phyloP scores from a whole-genome alignment of 2,797 vertebrate species.

The Scarus forsteni region DNA sequence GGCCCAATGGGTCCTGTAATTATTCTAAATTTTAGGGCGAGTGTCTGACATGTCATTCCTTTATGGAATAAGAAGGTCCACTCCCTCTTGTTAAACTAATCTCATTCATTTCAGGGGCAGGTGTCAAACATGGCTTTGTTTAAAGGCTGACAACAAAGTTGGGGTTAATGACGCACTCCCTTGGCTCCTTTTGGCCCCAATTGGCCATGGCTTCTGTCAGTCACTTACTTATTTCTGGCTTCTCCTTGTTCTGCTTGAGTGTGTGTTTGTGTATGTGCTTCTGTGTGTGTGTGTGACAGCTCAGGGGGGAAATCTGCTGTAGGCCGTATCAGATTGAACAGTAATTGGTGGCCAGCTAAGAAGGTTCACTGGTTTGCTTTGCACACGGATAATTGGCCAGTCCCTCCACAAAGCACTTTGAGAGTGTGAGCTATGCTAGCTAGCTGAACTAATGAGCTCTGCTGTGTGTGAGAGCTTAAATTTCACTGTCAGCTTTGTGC shows the following conservation, averaged over 20 bases:
- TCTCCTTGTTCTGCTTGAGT: constrained; percentile 18
- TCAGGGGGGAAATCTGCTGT: constrained; percentile 63
- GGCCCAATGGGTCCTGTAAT: constrained; percentile 54
- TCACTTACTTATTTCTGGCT: constrained; percentile 53
- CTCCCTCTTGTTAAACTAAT: constrained; percentile 26
- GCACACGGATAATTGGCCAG: constrained; percentile 80
- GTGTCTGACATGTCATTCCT: constrained; percentile 31
- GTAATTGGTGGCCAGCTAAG: constrained; percentile 82
- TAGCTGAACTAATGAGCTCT: constrained; percentile 81
- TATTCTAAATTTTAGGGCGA: constrained; percentile 54
- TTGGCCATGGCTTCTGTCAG: constrained; percentile 56
- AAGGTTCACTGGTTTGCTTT: constrained; percentile 81
- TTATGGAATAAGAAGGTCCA: constrained; percentile 21
- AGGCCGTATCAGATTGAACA: constrained; percentile 77
- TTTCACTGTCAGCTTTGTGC: constrained; percentile 54
- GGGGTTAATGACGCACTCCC: constrained; percentile 56
- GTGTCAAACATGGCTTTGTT: constrained; percentile 39
- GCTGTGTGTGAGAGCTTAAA: constrained; percentile 40
- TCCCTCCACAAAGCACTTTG: constrained; percentile 74
- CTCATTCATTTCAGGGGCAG: constrained; percentile 42
- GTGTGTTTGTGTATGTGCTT: constrained; percentile 12
- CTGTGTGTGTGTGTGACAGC: constrained; percentile 30
- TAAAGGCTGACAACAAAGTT: constrained; percentile 47
- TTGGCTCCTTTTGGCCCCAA: constrained; percentile 56
- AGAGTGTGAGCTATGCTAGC: constrained; percentile 72